phyloP scores from a whole-genome alignment of 2,888 invertebrate genomes.

The Tholera decimalis region DNA sequence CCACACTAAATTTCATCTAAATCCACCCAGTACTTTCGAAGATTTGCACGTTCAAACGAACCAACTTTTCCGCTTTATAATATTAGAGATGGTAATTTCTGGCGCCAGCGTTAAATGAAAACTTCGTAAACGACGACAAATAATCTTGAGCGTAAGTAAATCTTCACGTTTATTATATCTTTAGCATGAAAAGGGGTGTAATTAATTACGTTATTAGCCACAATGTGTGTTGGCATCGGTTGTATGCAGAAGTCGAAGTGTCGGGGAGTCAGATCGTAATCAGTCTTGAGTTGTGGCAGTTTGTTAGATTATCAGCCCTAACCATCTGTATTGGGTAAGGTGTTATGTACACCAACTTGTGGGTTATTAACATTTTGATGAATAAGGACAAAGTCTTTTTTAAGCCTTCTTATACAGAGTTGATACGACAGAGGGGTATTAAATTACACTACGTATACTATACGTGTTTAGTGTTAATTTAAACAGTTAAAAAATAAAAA shows the following conservation, averaged over 20 bases:
- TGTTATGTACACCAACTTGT: slow-evolving; percentile 5
- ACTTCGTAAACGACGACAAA: slow-evolving; percentile 18
- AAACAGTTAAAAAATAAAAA: too few species aligned
- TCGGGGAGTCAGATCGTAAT: slow-evolving; percentile 32
- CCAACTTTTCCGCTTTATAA: too few species aligned
- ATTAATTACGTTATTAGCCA: slow-evolving; percentile 46
- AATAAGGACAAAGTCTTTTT: too few species aligned
- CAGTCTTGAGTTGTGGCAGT: slow-evolving; percentile 43
- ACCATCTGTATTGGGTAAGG: slow-evolving; percentile 35
- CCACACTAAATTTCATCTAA: too few species aligned
- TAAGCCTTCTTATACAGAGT: too few species aligned
- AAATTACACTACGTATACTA: too few species aligned
- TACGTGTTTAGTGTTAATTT: too few species aligned
- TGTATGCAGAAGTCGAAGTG: slow-evolving; percentile 33
- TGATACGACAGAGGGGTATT: too few species aligned
- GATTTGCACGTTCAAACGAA: too few species aligned
- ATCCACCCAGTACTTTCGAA: too few species aligned
- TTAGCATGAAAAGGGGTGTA: slow-evolving; percentile 34
- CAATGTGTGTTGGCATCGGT: slow-evolving; percentile 44
- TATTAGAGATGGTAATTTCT: too few species aligned
- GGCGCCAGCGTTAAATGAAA: background rate
- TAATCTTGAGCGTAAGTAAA: slow-evolving; percentile 28
- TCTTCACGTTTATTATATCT: slow-evolving; percentile 34
- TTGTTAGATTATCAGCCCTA: slow-evolving; percentile 16
- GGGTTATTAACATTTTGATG: slow-evolving; percentile 2